Evolutionary conservation across 92 coral and sea anemone species (phyloP).

Genomic region (Virgularia gustaviana): DNA sequence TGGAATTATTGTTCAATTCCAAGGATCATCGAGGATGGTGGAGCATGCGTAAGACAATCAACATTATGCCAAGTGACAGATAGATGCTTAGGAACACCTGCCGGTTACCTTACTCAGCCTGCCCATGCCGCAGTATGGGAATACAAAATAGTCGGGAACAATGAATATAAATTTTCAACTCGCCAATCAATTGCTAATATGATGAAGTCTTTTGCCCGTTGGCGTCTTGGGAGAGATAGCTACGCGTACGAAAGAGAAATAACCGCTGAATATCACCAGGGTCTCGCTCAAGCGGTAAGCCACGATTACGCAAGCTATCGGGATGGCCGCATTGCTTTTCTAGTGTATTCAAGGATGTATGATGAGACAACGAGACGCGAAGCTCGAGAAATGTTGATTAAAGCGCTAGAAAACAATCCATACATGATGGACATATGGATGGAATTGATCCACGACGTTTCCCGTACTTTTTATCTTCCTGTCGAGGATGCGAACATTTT

Average conservation of each 20-base stretch:
- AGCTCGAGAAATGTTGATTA: constrained; percentile 4
- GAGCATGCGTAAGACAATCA: constrained; percentile 26
- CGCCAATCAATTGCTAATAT: constrained; percentile 9
- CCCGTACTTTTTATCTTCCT: not conserved
- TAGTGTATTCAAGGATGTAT: constrained; percentile 13
- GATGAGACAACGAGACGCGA: constrained; percentile 3
- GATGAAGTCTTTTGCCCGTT: not conserved
- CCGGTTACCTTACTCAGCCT: constrained; percentile 8
- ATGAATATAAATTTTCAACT: not conserved
- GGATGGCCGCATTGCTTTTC: constrained; percentile 25
- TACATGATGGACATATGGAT: constrained; percentile 34
- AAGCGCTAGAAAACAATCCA: constrained; percentile 16
- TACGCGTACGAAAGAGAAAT: not conserved
- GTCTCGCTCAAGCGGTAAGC: constrained; percentile 16
- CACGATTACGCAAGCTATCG: constrained; percentile 24
- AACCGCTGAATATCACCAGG: constrained; percentile 23
- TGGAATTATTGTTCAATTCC: constrained; percentile 29
- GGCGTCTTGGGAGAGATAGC: not conserved
- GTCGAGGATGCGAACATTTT: not conserved
- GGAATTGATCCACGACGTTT: constrained; percentile 25
- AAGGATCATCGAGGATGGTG: constrained; percentile 34
- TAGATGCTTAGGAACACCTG: constrained; percentile 9
- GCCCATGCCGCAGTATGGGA: constrained; percentile 24
- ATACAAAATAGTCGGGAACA: not conserved
- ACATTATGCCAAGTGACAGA: constrained; percentile 13